A percentile compares a stretch with the other conserved stretches of the same genome.
Conservation (phyloP, 2,888 invertebrate genomes). For the Villa cingulata region DNA sequence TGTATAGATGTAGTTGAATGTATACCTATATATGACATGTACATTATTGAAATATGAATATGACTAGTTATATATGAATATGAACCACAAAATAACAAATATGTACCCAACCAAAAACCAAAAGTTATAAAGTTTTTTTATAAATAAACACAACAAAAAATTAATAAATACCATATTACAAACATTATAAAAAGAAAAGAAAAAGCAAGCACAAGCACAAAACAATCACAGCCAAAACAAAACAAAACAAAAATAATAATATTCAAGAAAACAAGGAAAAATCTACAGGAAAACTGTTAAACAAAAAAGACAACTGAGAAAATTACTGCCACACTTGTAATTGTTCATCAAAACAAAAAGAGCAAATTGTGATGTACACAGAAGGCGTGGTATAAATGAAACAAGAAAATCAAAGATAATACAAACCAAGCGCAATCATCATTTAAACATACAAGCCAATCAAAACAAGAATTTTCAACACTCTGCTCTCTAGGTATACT, state of each 20-base stretch:
- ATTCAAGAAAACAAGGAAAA: too few species aligned
- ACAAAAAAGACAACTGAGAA: neutral
- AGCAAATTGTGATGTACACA: neutral
- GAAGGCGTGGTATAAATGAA: conserved; percentile 4
- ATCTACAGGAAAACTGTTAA: neutral
- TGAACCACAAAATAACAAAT: too few species aligned
- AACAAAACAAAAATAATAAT: neutral
- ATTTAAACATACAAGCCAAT: conserved; percentile 5
- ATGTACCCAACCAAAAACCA: too few species aligned
- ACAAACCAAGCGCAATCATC: conserved; percentile 3
- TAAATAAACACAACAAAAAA: too few species aligned
- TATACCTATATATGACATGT: neutral
- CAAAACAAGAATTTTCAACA: neutral
- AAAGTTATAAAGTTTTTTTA: too few species aligned
- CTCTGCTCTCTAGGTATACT: too few species aligned
- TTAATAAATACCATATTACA: too few species aligned
- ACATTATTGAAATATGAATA: neutral
- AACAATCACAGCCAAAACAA: too few species aligned
- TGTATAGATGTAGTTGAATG: neutral
- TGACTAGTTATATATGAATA: too few species aligned
- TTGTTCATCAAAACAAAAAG: neutral
- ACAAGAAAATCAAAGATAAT: neutral
- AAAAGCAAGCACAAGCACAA: too few species aligned
- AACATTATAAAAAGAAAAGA: too few species aligned
- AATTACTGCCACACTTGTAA: neutral